Evolutionary conservation across 2,797 vertebrate genomes (phyloP), one percentile per base, ranked within the genome.

Genomic region (Martes flavigula): DNA sequence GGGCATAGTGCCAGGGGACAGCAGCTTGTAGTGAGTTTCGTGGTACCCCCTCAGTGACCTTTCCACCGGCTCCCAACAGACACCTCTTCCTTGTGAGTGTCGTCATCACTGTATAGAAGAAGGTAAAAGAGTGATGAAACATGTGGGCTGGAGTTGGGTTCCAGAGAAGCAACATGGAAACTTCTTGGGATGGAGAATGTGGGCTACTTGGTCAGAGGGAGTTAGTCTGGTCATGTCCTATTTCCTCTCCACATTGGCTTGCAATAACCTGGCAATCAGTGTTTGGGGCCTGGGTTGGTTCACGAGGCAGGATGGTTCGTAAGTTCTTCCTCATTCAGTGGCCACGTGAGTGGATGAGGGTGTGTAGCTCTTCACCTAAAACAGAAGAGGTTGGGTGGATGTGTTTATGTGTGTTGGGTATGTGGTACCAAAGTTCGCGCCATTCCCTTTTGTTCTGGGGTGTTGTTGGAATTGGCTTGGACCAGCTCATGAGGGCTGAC

Each of bases 1-100:
- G 10, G 40, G 54, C 30, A 14, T 46, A 32, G 35, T 1, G 1
- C 43, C 23, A 27, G 12, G 38, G 54, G 20, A 66, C 27, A 27
- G 40, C 35, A 73, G 73, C 15, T 30, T 90, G 93, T 32, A 77
- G 43, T 66, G 46, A 40, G 68, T 8, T 89, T 92, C 83, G 13
- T n/a, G 32, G 32, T 86, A 13, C 40, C 30, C 35, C 10, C 70
- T 93, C n/a, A 23, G 13, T n/a, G 15, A 58, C n/a, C 0, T 5
- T 51, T 89, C 72, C 23, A 6, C 56, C 40, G 54, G 66, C 17
- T 81, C n/a, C 20, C 38, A 54, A 64, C 1, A 58, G 21, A 51
- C 0, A 27, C 75, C 64, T 87, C 18, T 89, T 43, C 17, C 91
- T 77, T 30, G 2, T 30, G 17, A 93, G 20, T 72, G n/a, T 64